Base-by-base conservation (phyloP, 30 jellyfish, hydroid and myxozoan species). In the Chironex yamaguchii region DNA sequence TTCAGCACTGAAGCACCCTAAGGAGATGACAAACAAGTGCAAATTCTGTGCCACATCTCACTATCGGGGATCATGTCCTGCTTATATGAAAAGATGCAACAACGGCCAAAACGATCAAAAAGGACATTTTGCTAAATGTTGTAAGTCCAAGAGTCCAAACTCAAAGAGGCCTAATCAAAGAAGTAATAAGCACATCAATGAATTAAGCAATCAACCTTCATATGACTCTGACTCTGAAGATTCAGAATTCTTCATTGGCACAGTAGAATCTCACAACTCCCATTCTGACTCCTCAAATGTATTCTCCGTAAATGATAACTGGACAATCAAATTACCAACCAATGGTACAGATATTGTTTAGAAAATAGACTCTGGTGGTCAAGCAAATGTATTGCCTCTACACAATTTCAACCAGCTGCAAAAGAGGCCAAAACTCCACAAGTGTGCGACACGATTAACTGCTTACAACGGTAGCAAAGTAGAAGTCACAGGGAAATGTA, bases 351-450 rank as follows among this genome's bases (percentile, higher is more conserved):
- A 70, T 2, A 29, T 48, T 2, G 11, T 1, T 21, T 74, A 3
- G 17, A 74, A 74, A 74, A 20, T 74, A 3, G 83, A 74, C 52
- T 2, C 87, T 2, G 87, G 87, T 2, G 87, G 83, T 1, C 87
- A 74, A 74, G 52, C 23, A 3, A 74, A 74, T 36, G 27, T 70
- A 29, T 13, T 70, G 9, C 74, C 84, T 2, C n/a, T 3, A 25
- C n/a, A 31, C 2, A 6, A 3, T 3, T 48, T 1, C 52, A 17
- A 36, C 6, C 3, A 4, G 27, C 83, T 74, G 2, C 29, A 2
- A 2, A 3, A 11, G 17, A 52, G 82, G 2, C 87, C 87, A 42
- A 74, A 26, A n/a, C 85, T 74, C 3, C 65, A 70, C 4, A 29
- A 36, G 24, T 2, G 52, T 9, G 28, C 11, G 2, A 35, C 20